These are phyloP conservation scores for Perodicticus potto DNA, from an alignment of 2,797 vertebrate species.

Conservation along the genomic window DNA sequence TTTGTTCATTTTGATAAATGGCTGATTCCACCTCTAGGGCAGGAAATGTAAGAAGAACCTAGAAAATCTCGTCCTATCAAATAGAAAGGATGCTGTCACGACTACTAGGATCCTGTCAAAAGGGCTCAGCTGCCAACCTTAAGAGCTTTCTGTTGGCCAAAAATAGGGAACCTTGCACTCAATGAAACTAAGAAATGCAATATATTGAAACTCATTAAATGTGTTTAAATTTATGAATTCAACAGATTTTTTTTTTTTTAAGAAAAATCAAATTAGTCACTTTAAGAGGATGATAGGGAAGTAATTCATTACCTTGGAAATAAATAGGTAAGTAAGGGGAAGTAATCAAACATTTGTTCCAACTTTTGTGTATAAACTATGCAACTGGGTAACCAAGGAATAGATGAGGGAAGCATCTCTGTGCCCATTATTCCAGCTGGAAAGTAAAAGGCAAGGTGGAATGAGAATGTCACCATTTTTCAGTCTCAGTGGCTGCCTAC, in stretches of 20 bases:
- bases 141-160: neutral
- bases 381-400: neutral
- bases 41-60: neutral
- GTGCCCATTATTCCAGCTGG: neutral
- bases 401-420: neutral
- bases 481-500: neutral
- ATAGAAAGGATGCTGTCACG: neutral
- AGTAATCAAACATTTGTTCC: neutral
- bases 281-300: neutral
- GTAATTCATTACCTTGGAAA: neutral
- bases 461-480: slow-evolving; percentile 42
- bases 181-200: neutral
- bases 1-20: neutral
- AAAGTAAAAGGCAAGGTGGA: neutral
- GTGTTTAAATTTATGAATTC: neutral
- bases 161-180: neutral
- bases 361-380: neutral
- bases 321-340: neutral
- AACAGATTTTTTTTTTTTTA: neutral
- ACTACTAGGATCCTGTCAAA: neutral
- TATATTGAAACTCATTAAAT: neutral
- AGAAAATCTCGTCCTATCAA: neutral
- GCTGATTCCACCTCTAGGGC: neutral
- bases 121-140: neutral
- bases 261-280: neutral